These are phyloP conservation scores for Sarcophaga peregrina DNA, from an alignment of 1,140 invertebrate species.

Conservation along the genomic window DNA sequence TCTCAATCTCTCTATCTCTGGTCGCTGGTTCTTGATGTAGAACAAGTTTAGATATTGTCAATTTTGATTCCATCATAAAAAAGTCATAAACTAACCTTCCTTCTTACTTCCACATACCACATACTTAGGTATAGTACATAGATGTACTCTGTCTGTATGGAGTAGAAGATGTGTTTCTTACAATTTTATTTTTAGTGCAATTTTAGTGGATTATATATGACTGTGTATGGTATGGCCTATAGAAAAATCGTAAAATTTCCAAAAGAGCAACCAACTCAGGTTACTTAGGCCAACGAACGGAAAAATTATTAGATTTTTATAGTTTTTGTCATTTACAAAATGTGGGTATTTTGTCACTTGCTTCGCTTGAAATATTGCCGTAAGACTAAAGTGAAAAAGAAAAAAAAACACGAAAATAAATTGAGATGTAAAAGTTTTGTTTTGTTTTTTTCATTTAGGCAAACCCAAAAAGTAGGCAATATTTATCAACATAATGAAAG, in stretches of 20 bases:
- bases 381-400: too few species aligned
- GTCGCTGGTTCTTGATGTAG: not conserved
- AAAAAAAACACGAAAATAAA: not conserved
- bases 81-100: constrained; percentile 36
- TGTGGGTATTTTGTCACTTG: constrained; percentile 31
- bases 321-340: constrained; percentile 26
- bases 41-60: not conserved
- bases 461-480: not conserved
- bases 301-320: constrained; percentile 40
- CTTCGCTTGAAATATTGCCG: not conserved
- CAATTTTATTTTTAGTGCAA: constrained; percentile 14
- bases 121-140: not conserved
- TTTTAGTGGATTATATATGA: constrained; percentile 37
- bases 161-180: not conserved
- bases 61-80: constrained; percentile 26
- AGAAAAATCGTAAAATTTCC: constrained; percentile 36
- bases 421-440: constrained; percentile 8
- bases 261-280: not conserved
- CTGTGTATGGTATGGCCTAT: constrained; percentile 28
- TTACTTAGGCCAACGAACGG: not conserved
- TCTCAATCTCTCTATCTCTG: too few species aligned
- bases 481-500: constrained; percentile 5
- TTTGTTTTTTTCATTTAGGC: not conserved
- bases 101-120: not conserved
- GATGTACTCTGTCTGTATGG: too few species aligned